Evolutionary conservation across 1,140 invertebrate species (phyloP).

Genomic region (Lordiphosa clarofinis): DNA sequence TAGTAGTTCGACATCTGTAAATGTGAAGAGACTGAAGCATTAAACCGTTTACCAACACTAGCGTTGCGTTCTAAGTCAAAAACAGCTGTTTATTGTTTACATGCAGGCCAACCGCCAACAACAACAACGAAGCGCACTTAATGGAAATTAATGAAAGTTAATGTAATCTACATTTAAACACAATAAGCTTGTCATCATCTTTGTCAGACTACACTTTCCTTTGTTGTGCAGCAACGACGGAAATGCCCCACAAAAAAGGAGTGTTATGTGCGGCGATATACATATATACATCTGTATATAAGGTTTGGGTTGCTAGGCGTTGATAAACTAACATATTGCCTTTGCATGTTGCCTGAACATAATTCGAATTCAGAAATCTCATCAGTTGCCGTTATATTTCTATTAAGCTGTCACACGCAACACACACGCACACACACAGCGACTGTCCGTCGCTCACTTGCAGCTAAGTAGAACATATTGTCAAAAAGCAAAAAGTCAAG

Average conservation of each 20-base stretch:
- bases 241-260: conserved; percentile 39
- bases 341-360: conserved; percentile 30
- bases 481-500: conserved; percentile 61
- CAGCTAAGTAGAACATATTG: conserved; percentile 62
- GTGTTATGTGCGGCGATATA: background rate
- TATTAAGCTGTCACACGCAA: conserved; percentile 46
- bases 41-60: conserved; percentile 36
- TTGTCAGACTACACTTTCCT: conserved; percentile 9
- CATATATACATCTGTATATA: background rate
- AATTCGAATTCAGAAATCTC: conserved; percentile 37
- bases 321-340: conserved; percentile 20
- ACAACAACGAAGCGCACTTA: conserved; percentile 14
- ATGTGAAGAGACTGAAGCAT: background rate
- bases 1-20: conserved; percentile 67
- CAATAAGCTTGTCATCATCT: conserved; percentile 2
- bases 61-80: conserved; percentile 11
- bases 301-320: conserved; percentile 31
- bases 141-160: conserved; percentile 24
- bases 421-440: conserved; percentile 19
- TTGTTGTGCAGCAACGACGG: conserved; percentile 28
- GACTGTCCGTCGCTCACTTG: background rate
- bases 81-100: conserved; percentile 56
- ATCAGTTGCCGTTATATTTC: conserved; percentile 37
- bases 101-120: background rate
- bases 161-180: conserved; percentile 4